Evolutionary conservation across 2,888 invertebrate species (phyloP), one percentile per base, ranked within the genome.

Genomic region (Spilarctia lutea): DNA sequence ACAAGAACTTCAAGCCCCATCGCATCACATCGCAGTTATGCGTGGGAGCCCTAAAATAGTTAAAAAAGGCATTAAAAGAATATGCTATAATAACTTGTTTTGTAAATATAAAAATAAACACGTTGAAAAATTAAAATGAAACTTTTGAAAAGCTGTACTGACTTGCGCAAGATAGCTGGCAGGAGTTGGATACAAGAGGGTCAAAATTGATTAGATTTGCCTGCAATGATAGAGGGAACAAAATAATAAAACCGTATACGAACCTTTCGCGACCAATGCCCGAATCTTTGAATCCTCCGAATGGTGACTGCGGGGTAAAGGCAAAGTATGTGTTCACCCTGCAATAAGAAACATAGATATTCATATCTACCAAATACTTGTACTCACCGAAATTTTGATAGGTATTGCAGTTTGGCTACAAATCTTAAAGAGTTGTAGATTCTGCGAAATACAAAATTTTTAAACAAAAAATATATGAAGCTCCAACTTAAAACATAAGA

Each of bases 281-380:
- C 33, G 98, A 98, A 82, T 97, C 97, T 88, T 98, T 98, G 90
- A 96, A 98, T 60, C 98, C 98, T 66, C 98, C 98, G 87, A 98
- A 98, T 6, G 98, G 98, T 52, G 97, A 96, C 89, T 98, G 98
- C 0, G 96, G 94, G 13, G 94, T 92, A 16, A 96, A 91, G 30
- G 93, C 93, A 83, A 97, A 96, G 83, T 97, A 98, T 75, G 96
- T 97, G 89, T 98, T 91, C 24, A 91, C 88, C 89, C 91, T 91
- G 81, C 65, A 86, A 87, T 70, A 45, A 68, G 0, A 65, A 65
- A 20, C 35, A 20, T 65, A 24, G 8, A 71, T 65, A 18, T n/a
- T n/a, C n/a, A n/a, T n/a, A n/a, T n/a, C n/a, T n/a, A n/a, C n/a
- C n/a, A n/a, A n/a, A 39, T 39, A 39, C 1, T 1, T 65, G 8